These are phyloP conservation scores for Eulemur coronatus DNA, from an alignment of 2,797 vertebrate species.

Conservation along the genomic window DNA sequence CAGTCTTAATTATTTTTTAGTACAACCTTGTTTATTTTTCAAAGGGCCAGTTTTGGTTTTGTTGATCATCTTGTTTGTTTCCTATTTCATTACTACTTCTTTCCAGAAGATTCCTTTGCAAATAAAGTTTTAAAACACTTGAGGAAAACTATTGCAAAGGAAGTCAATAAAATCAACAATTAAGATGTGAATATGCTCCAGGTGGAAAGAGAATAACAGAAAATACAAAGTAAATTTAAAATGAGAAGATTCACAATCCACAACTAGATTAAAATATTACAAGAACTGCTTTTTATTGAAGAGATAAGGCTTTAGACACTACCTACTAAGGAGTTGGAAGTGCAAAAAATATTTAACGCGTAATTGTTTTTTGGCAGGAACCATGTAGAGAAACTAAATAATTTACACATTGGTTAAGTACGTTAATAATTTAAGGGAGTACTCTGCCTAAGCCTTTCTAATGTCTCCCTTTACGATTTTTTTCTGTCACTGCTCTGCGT, in stretches of 20 bases:
- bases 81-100: neutral
- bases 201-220: neutral
- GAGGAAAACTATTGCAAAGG: neutral
- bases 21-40: neutral
- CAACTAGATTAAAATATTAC: neutral
- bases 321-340: neutral
- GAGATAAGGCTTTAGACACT: slow-evolving; percentile 8
- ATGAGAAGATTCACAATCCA: neutral
- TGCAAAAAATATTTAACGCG: neutral
- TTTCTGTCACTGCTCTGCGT: neutral
- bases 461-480: neutral
- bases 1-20: neutral
- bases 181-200: neutral
- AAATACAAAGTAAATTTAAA: slow-evolving; percentile 32
- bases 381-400: slow-evolving; percentile 23
- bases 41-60: neutral
- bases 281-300: slow-evolving; percentile 32
- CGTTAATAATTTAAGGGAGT: slow-evolving; percentile 50
- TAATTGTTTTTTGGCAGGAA: slow-evolving; percentile 9
- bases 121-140: neutral
- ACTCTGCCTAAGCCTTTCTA: slow-evolving; percentile 7
- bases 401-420: slow-evolving; percentile 48
- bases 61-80: neutral
- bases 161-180: slow-evolving; percentile 41
- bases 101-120: slow-evolving; percentile 16